These are phyloP conservation scores for Tetrax tetrax DNA, from an alignment of 2,113 vertebrate species.

Conservation along the genomic window DNA sequence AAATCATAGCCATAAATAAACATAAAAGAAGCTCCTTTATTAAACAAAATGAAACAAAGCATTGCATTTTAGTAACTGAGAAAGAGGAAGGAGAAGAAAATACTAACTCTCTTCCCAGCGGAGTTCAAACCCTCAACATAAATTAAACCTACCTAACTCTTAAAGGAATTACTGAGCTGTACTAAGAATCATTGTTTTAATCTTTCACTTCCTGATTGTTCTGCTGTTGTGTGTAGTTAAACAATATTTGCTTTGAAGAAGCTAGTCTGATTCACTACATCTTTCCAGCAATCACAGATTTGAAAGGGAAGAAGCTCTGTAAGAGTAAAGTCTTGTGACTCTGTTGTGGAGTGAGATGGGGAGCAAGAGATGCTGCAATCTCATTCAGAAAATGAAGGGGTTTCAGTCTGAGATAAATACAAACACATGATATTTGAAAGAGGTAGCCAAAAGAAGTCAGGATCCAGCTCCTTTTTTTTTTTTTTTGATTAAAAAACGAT, in stretches of 20 bases:
- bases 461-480: neutral
- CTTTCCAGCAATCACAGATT: neutral
- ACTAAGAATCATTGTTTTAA: conserved; percentile 10
- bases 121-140: neutral
- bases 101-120: neutral
- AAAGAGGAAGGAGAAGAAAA: neutral
- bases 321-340: neutral
- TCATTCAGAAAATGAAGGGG: neutral
- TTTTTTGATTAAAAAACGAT: neutral
- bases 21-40: neutral
- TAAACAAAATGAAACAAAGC: neutral
- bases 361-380: neutral
- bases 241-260: neutral
- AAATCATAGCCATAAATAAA: neutral
- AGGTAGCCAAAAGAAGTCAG: neutral
- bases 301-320: neutral
- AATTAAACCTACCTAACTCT: neutral
- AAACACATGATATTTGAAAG: neutral
- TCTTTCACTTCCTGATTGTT: conserved; percentile 4
- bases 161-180: neutral
- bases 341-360: neutral
- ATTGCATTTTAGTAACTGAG: neutral
- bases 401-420: neutral
- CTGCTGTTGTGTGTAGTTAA: neutral
- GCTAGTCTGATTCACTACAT: neutral